Evolutionary conservation across 35 echinoderm and acorn worm genomes (phyloP).

Genomic region (Anneissia japonica): DNA sequence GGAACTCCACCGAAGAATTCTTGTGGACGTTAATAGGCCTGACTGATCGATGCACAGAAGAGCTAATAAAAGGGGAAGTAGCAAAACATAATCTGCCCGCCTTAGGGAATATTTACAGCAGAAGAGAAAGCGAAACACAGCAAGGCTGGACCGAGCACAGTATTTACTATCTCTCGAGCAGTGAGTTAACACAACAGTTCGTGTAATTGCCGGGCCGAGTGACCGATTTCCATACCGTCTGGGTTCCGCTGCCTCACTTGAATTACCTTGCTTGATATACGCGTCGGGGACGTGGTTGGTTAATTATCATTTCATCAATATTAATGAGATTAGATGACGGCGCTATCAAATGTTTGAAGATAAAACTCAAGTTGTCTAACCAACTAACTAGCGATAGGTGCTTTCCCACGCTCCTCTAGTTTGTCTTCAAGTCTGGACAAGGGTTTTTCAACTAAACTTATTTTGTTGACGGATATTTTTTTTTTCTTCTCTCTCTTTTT

Average conservation of each 20-base stretch:
- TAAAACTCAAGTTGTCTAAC: neutral
- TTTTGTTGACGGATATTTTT: no score
- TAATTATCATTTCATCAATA: neutral
- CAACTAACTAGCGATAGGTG: no score
- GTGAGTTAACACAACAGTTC: no score
- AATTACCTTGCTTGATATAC: neutral
- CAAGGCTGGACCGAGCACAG: neutral
- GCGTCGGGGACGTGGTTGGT: neutral
- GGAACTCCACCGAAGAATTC: neutral
- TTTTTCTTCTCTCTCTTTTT: neutral
- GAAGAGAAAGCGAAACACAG: neutral
- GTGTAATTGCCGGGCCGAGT: neutral
- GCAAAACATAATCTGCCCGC: neutral
- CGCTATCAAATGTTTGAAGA: neutral
- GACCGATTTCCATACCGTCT: neutral
- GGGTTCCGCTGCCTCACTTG: neutral
- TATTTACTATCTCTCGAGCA: neutral
- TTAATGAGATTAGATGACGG: neutral
- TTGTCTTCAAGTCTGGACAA: neutral
- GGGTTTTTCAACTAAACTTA: no score
- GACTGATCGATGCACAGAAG: neutral
- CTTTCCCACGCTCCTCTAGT: neutral
- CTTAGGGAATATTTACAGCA: neutral
- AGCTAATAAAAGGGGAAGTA: neutral
- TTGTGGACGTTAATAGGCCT: neutral